Evolutionary conservation across 2,888 invertebrate genomes (phyloP), one percentile per base, ranked within the genome.

Genomic region (Tiliacea aurago): DNA sequence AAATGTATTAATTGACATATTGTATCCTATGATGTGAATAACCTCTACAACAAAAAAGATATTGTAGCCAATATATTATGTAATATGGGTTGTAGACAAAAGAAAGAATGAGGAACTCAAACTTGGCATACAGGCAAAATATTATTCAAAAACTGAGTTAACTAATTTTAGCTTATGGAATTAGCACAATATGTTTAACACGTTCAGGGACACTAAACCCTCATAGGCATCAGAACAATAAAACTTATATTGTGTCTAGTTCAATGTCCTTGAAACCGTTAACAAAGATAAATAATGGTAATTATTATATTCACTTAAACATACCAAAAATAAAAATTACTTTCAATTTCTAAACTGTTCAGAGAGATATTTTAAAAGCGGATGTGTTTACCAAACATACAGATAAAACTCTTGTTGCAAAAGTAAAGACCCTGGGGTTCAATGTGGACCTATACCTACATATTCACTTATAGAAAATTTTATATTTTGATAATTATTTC

Each of bases 41-140:
- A 71, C 58, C 78, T 78, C 13, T 15, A 6, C n/a, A 78, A 37
- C 20, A 73, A 51, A 76, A 45, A n/a, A 59, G n/a, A 51, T 76
- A 56, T 37, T 43, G 28, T 43, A 43, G 41, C 62, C 23, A 49
- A 76, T 78, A n/a, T 33, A 45, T 61, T 33, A 45, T 61, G 28
- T 41, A 18, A 33, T 43, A 37, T 37, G 20, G 43, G 23, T 43
- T 55, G 41, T 45, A 43, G 80, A 13, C 43, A 73, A 79, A 79
- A 78, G 15, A 72, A 47, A 71, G 47, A 71, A 53, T 43, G 47
- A 43, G 55, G 33, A 76, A 79, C 61, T 13, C 41, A 78, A 11
- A 72, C 20, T 55, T 79, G 47, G 73, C 75, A 79, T 7, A n/a
- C 10, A 13, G 1, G 49, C 73, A 76, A 73, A 77, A 47, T 55